Conservation (phyloP, 2,113 vertebrate genomes). For the Macaca nemestrina region DNA sequence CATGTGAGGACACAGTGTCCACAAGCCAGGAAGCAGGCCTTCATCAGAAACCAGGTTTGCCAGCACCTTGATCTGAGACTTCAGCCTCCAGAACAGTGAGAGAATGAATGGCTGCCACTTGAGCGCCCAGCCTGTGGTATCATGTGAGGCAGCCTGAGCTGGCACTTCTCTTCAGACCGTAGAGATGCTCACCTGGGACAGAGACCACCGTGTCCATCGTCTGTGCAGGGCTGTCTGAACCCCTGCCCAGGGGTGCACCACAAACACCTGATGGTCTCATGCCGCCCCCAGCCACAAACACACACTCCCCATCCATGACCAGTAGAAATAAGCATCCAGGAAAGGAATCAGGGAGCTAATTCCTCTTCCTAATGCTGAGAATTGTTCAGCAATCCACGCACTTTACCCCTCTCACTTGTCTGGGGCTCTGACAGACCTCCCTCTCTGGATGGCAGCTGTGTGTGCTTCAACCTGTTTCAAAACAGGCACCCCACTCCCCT, state of each 20-base stretch:
- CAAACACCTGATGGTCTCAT: not conserved
- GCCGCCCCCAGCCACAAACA: not conserved
- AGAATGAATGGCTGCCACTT: not conserved
- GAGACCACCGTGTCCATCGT: rapidly evolving
- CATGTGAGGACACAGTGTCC: not conserved
- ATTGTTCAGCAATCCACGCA: not conserved
- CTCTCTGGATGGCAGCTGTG: not conserved
- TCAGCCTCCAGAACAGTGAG: not conserved
- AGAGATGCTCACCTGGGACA: not conserved
- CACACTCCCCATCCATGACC: not conserved
- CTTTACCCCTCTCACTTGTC: not conserved
- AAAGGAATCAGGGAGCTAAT: not conserved
- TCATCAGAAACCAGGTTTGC: not conserved
- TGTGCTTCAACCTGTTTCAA: too few species aligned
- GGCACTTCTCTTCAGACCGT: not conserved
- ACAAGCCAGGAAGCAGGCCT: not conserved
- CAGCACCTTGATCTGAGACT: not conserved
- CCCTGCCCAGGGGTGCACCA: not conserved
- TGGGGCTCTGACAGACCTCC: too few species aligned
- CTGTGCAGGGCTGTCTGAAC: not conserved
- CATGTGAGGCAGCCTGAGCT: not conserved
- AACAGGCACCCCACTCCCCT: not conserved
- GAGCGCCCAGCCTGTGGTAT: not conserved
- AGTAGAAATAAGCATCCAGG: not conserved
- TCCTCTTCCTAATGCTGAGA: not conserved